Evolutionary conservation across 2,113 vertebrate genomes (phyloP), one percentile per base, ranked within the genome.

Genomic region (Halichoerus grypus): DNA sequence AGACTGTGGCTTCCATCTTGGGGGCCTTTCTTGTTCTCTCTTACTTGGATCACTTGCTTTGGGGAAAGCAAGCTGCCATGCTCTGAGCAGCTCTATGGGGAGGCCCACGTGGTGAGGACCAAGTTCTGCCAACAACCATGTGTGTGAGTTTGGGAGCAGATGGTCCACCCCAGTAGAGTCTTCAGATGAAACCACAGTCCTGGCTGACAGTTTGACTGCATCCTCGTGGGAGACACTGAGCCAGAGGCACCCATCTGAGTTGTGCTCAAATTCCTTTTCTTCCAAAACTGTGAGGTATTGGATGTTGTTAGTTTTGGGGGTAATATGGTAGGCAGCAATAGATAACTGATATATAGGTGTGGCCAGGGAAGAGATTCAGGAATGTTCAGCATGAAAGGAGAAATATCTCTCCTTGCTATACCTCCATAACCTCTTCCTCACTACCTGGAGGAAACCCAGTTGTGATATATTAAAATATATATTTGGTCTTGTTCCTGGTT

Each of bases 401-500:
- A 84, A 91, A 22, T 3, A 1, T 28, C 53, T 82, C 19, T 85
- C 21, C 19, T 88, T 94, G 49, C 12, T 39, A 57, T 7, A 72
- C 3, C 1, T 57, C n/a, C 53, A 36, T 57, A 95, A 94, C 14
- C 15, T 74, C 22, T 59, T 76, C 63, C 87, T 39, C 3, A 14
- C 51, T 22, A 67, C 42, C 42, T 65, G 39, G 80, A 83, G 51
- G 7, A 96, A 91, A 71, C 65, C 49, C 26, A 80, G 77, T 5
- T 63, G 55, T 76, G 16, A 55, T 16, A 16, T 57, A 65, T 26
- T 24, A 77, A 61, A 83, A 86, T 67, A 57, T 18, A 16, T 22
- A 74, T 71, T 63, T 88, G 65, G 16, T 93, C 36, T 92, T 91
- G 13, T 87, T 51, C 59, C n/a, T 59, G 53, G 57, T 71, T 97